Evolutionary conservation across 2,888 invertebrate genomes (phyloP).

Genomic region (Mythimna loreyi): DNA sequence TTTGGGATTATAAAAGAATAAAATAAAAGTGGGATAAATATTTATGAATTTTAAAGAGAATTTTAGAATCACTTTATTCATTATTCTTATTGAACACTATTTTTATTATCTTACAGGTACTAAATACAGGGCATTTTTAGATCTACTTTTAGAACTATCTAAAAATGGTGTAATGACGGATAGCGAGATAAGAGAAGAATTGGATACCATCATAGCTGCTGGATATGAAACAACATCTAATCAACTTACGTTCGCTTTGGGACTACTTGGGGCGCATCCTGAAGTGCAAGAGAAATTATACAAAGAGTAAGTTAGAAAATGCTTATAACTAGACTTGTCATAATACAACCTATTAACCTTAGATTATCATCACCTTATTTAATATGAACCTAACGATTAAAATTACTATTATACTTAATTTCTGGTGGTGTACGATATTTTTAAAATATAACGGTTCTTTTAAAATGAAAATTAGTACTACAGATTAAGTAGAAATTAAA

Average conservation of each 20-base stretch:
- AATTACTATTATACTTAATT: too few relatives aligned
- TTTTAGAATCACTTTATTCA: background rate
- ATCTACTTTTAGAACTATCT: slow-evolving; percentile 23
- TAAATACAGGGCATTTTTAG: slow-evolving; percentile 29
- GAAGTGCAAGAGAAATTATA: slow-evolving; percentile 25
- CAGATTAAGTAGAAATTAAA: too few relatives aligned
- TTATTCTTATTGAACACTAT: background rate
- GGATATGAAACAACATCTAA: slow-evolving; percentile 29
- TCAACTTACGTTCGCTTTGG: slow-evolving; percentile 12
- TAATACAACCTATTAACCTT: too few relatives aligned
- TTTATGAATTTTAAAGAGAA: too few relatives aligned
- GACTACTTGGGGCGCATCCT: slow-evolving; percentile 22
- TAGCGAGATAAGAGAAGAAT: slow-evolving; percentile 23
- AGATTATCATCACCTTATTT: too few relatives aligned
- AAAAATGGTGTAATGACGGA: slow-evolving; percentile 16
- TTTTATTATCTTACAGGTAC: slow-evolving; percentile 1
- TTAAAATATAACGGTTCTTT: too few relatives aligned
- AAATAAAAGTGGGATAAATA: too few relatives aligned
- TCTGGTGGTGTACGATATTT: too few relatives aligned
- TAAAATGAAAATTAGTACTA: too few relatives aligned
- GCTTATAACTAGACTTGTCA: too few relatives aligned
- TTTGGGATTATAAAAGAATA: too few relatives aligned
- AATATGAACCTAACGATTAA: too few relatives aligned
- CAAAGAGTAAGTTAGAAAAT: slow-evolving; percentile 17
- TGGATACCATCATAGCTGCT: slow-evolving; percentile 13